Conservation (phyloP, 2,113 vertebrate genomes). For the Eulemur macaco region DNA sequence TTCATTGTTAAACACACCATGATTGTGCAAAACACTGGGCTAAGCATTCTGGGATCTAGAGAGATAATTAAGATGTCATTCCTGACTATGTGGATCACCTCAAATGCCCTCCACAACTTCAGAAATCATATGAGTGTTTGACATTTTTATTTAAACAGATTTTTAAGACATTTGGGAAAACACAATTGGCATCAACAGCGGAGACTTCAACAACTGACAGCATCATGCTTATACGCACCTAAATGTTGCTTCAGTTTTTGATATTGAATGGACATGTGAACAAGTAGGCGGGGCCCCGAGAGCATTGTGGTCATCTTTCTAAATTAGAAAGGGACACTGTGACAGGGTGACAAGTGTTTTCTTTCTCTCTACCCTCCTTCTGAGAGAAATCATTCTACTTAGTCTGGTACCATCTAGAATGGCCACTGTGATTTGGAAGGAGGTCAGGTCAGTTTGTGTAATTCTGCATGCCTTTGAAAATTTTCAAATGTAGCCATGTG, state of each 20-base stretch:
- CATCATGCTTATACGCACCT: constrained; percentile 19
- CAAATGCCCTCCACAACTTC: constrained; percentile 48
- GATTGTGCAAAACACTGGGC: background rate
- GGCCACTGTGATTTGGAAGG: background rate
- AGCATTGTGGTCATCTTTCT: background rate
- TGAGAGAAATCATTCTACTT: background rate
- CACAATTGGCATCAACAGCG: constrained; percentile 51
- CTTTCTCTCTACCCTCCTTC: background rate
- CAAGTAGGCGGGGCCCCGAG: background rate
- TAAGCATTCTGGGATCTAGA: background rate
- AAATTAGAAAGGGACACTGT: background rate
- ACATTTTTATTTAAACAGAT: constrained; percentile 75
- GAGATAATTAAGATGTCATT: background rate
- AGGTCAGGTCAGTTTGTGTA: constrained; percentile 41
- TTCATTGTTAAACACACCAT: background rate
- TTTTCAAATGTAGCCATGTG: constrained; percentile 79
- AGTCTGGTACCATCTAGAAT: background rate
- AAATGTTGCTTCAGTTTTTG: background rate
- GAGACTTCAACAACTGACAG: constrained; percentile 57
- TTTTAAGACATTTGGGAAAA: constrained; percentile 73
- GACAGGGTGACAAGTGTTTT: background rate
- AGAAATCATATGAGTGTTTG: constrained; percentile 45
- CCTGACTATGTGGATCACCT: background rate
- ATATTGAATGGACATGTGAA: background rate
- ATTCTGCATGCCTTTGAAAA: constrained; percentile 70